Evolutionary conservation across 2,888 invertebrate species (phyloP).

Genomic region (Drepana falcataria): DNA sequence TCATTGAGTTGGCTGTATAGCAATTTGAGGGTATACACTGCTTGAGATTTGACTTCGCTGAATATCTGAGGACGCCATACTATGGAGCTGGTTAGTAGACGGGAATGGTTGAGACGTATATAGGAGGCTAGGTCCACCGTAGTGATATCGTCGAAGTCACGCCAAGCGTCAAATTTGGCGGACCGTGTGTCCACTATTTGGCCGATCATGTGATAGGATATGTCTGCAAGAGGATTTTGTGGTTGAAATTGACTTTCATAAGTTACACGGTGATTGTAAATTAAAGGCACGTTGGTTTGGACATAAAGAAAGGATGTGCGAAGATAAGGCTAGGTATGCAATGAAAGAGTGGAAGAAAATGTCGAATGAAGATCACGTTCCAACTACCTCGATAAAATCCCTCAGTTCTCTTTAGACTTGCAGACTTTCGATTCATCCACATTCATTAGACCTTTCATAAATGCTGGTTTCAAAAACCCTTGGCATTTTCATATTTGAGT

Average conservation of each 20-base stretch:
- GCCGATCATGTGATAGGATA: conserved; percentile 83
- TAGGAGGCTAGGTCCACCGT: conserved; percentile 89
- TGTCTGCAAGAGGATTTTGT: conserved; percentile 42
- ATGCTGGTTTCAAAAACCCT: no score
- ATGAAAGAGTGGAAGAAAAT: no score
- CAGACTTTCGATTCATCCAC: no score
- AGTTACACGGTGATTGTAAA: neutral
- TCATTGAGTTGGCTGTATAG: conserved; percentile 66
- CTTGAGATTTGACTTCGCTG: conserved; percentile 57
- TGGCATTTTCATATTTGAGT: no score
- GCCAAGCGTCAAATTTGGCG: conserved; percentile 87
- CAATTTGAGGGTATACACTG: conserved; percentile 49
- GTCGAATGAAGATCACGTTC: no score
- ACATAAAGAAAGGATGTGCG: no score
- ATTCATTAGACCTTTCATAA: no score
- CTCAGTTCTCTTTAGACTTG: no score
- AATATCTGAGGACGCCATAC: conserved; percentile 89
- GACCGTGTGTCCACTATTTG: conserved; percentile 87
- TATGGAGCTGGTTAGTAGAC: conserved; percentile 87
- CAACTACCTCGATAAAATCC: no score
- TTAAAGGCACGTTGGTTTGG: no score
- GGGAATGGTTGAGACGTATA: conserved; percentile 89
- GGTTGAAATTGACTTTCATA: neutral
- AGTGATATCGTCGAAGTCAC: conserved; percentile 88
- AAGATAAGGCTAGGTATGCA: no score